phyloP scores from a whole-genome alignment of 1,140 invertebrate genomes.

The Cryptotermes secundus region DNA sequence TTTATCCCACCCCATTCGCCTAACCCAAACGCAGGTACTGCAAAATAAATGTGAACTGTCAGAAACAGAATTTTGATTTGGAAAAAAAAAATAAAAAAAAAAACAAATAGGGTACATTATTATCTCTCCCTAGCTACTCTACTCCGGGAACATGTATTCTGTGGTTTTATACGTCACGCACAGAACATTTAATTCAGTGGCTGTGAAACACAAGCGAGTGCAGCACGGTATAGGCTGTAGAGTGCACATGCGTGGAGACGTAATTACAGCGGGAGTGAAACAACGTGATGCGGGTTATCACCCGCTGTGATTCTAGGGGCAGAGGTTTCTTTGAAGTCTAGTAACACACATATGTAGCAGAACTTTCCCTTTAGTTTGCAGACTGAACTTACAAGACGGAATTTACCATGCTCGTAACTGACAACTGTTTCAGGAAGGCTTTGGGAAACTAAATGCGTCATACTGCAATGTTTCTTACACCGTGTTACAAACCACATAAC shows the following conservation, averaged over 20 bases:
- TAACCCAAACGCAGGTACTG: background rate
- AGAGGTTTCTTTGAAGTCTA: slow-evolving; percentile 10
- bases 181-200: slow-evolving; percentile 5
- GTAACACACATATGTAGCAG: background rate
- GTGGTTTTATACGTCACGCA: background rate
- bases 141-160: background rate
- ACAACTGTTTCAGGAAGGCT: background rate
- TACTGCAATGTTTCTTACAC: background rate
- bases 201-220: background rate
- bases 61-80: slow-evolving; percentile 1
- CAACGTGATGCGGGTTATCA: background rate
- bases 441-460: background rate
- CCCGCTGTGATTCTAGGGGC: background rate
- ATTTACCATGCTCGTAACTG: background rate
- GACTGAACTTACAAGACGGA: background rate
- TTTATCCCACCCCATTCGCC: background rate
- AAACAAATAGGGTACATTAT: background rate
- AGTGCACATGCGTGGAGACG: background rate
- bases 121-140: slow-evolving; percentile 3
- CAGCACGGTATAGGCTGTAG: background rate
- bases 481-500: too few species aligned
- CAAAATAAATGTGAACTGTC: slow-evolving; percentile 1
- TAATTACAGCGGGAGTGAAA: background rate
- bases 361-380: background rate
- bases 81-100: background rate